Base-by-base conservation (phyloP, 2,797 vertebrate species). In the Spinibarbus caldwelli region DNA sequence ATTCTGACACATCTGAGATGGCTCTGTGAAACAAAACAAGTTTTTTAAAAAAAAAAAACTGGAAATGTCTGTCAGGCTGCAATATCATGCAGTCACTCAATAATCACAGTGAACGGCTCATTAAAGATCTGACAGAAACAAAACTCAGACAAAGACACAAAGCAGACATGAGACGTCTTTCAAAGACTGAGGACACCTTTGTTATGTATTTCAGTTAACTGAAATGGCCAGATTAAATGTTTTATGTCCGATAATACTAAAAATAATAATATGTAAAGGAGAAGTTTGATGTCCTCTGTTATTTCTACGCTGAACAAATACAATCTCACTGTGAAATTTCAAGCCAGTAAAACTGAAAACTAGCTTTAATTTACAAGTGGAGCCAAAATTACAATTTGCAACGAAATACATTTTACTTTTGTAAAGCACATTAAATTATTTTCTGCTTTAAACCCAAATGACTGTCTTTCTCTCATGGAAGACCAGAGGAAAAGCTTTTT, bases 91-190 rank as follows among this genome's bases (percentile, higher is more conserved):
- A 66, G 66, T 26, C 75, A 84, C 71, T 87, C 57, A 68, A 82
- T 87, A 85, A 88, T 89, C 82, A 79, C 72, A 84, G n/a, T 82
- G 64, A 86, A 87, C 68, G 77, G 75, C 77, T 88, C 82, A 89
- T 89, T 89, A 85, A 84, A 57, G 85, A 84, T 78, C 43, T 84
- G 84, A 86, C 78, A 84, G 85, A 87, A 83, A 85, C 76, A 86
- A 38, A 84, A 52, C 80, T 84, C 62, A 79, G 57, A 26, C 70
- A 84, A 54, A 82, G 64, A 26, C 29, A 38, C 5, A 41, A 84
- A 54, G 34, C 38, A 52, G 67, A 59, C 49, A 34, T 52, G 47
- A 64, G 31, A 59, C 14, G 23, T 11, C 41, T 86, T 19, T 52
- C 41, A 68, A 21, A 29, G 23, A 21, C n/a, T 1, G n/a, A 70